phyloP scores from a whole-genome alignment of 30 jellyfish, hydroid and myxozoan species.

The Hydractinia symbiolongicarpus region DNA sequence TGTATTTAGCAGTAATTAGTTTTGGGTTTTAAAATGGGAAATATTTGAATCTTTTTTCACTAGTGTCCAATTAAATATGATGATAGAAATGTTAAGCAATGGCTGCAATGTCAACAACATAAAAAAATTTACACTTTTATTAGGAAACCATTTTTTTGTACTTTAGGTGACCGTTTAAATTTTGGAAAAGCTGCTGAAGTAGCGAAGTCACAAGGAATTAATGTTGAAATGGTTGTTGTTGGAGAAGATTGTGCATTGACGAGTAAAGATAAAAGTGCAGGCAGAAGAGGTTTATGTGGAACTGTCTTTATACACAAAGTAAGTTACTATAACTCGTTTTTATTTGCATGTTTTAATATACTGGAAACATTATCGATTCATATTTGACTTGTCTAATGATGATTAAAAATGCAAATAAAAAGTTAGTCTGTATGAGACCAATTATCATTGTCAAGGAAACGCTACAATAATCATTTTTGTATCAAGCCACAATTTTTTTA shows the following conservation, averaged over 20 bases:
- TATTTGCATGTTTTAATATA: too few relatives aligned
- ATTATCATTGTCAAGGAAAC: too few relatives aligned
- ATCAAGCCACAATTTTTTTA: too few relatives aligned
- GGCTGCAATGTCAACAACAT: too few relatives aligned
- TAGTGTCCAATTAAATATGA: background rate
- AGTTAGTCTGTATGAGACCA: too few relatives aligned
- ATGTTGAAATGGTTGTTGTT: constrained; percentile 86
- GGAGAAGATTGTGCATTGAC: constrained; percentile 98
- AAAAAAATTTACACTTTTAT: too few relatives aligned
- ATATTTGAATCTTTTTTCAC: background rate
- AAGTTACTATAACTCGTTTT: background rate
- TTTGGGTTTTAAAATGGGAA: background rate
- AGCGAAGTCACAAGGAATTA: constrained; percentile 81
- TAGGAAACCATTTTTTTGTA: background rate
- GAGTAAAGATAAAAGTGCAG: constrained; percentile 86
- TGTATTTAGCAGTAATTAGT: background rate
- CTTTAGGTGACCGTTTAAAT: constrained; percentile 80
- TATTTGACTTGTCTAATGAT: background rate
- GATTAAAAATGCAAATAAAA: background rate
- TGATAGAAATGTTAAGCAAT: too few relatives aligned
- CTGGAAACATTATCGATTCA: too few relatives aligned
- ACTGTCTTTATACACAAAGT: constrained; percentile 77
- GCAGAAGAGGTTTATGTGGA: constrained; percentile 97
- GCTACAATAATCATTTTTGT: too few relatives aligned
- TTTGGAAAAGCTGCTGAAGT: constrained; percentile 96